Evolutionary conservation across 2,797 vertebrate genomes (phyloP).

Genomic region (Hemibagrus guttatus): DNA sequence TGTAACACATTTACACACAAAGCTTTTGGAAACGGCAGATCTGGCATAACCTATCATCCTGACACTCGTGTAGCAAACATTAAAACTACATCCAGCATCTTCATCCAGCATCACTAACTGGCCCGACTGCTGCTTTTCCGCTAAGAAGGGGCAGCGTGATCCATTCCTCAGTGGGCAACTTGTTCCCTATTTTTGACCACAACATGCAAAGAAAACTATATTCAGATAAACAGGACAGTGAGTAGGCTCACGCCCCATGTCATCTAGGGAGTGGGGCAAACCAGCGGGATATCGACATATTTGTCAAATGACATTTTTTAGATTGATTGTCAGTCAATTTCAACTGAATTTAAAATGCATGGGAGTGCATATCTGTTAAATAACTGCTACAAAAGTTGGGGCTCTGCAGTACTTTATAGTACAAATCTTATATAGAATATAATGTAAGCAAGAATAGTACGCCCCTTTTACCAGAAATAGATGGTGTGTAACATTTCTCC

Average conservation of each 20-base stretch:
- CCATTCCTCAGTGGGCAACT: neutral
- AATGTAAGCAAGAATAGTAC: neutral
- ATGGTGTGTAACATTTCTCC: neutral
- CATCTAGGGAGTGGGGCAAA: neutral
- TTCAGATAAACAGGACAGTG: neutral
- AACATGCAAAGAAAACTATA: neutral
- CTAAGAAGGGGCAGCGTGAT: neutral
- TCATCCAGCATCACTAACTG: neutral
- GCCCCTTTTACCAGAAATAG: neutral
- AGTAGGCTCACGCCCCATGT: too few relatives aligned
- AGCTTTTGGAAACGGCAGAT: slow-evolving; percentile 1
- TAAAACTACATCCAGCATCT: neutral
- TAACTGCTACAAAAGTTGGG: neutral
- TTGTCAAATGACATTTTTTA: neutral
- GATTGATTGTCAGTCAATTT: neutral
- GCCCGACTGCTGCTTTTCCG: neutral
- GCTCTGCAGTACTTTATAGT: neutral
- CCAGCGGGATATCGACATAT: too few relatives aligned
- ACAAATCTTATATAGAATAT: neutral
- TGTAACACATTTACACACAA: slow-evolving; percentile 15
- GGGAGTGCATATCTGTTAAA: neutral
- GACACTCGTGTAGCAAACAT: neutral
- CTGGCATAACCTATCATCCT: neutral
- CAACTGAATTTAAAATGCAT: neutral
- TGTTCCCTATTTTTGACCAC: neutral